Conservation (phyloP, 2,113 vertebrate species). For the Gymnogyps californianus region DNA sequence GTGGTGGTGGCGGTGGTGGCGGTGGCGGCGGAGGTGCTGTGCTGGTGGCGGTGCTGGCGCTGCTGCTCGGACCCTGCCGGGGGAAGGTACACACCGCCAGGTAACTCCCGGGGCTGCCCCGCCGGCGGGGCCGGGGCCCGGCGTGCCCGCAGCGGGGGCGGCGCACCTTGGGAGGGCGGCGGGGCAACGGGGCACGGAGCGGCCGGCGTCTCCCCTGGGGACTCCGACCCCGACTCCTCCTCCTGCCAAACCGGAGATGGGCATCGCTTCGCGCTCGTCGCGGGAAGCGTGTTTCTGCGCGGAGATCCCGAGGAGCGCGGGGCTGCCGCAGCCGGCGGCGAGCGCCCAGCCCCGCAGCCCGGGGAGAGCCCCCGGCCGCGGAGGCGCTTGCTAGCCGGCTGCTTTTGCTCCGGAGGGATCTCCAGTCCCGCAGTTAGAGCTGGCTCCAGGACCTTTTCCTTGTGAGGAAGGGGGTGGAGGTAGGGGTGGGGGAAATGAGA, state of each 20-base stretch:
- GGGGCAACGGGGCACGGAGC: not conserved
- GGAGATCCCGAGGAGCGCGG: not conserved
- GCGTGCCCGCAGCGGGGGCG: constrained; percentile 9
- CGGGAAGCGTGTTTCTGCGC: not conserved
- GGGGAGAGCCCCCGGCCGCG: not conserved
- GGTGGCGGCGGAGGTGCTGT: not conserved
- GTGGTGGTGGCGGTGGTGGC: not conserved
- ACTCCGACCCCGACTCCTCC: constrained; percentile 50
- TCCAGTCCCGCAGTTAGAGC: not conserved
- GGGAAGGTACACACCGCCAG: constrained; percentile 38
- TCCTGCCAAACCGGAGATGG: constrained; percentile 27
- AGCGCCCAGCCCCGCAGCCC: not conserved
- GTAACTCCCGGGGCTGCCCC: constrained; percentile 37
- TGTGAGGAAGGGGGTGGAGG: constrained; percentile 53
- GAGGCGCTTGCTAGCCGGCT: not conserved
- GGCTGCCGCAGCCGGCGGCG: not conserved
- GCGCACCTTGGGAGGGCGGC: constrained; percentile 37
- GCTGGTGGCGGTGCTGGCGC: constrained; percentile 8
- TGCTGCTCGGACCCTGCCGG: not conserved
- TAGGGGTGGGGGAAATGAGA: constrained; percentile 55
- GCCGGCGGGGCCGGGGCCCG: not conserved
- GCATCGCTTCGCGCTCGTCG: not conserved
- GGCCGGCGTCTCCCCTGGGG: not conserved
- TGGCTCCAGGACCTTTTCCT: constrained; percentile 27
- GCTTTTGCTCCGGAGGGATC: not conserved